phyloP scores from a whole-genome alignment of 2,888 invertebrate species.

The Agriopis marginaria region DNA sequence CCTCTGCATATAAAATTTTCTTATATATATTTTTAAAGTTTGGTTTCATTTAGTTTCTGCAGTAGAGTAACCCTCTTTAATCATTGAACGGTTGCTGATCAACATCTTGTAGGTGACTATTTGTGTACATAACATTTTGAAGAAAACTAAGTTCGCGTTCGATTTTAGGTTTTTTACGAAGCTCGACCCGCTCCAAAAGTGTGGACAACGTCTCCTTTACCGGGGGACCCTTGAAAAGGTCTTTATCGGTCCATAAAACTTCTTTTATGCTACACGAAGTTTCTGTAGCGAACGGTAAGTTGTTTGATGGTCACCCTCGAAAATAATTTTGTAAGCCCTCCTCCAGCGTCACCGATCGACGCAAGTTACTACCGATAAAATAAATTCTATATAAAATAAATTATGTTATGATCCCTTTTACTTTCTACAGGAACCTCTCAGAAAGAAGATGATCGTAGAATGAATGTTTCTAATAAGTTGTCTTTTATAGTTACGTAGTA shows the following conservation, averaged over 20 bases:
- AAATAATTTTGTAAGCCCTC: constrained; percentile 79
- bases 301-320: constrained; percentile 80
- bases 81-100: too few relatives aligned
- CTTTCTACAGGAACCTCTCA: constrained; percentile 71
- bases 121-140: neutral
- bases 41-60: too few relatives aligned
- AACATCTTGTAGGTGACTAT: too few relatives aligned
- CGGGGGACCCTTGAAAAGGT: constrained; percentile 76
- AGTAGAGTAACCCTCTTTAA: too few relatives aligned
- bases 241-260: constrained; percentile 83
- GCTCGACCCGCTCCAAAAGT: constrained; percentile 39
- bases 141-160: constrained; percentile 34
- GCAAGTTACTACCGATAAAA: constrained; percentile 75
- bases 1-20: too few relatives aligned
- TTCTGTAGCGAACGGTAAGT: constrained; percentile 75
- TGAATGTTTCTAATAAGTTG: constrained; percentile 76
- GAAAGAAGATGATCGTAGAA: constrained; percentile 74
- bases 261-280: constrained; percentile 78
- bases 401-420: constrained; percentile 79
- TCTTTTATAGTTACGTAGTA: constrained; percentile 61
- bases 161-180: constrained; percentile 41
- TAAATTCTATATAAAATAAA: constrained; percentile 79
- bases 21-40: too few relatives aligned
- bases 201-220: constrained; percentile 57
- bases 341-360: constrained; percentile 69